Base-by-base conservation (phyloP, 92 coral and sea anemone genomes). In the Zoanthus gigantus region DNA sequence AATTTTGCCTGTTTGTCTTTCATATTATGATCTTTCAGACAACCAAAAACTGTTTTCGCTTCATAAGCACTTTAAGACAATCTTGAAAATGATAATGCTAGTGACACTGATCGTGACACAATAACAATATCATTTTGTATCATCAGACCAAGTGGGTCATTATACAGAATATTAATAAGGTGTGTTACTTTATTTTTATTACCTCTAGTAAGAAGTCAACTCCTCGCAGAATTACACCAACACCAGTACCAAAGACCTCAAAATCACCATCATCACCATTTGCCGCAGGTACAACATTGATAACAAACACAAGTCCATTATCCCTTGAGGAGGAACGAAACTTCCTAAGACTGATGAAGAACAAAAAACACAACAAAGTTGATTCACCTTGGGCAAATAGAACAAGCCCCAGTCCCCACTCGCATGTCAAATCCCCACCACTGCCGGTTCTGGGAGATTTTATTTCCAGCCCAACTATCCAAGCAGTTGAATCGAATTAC, bases 211-310 rank as follows among this genome's bases (percentile, higher is more conserved):
- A 92, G 67, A 93, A 90, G 72, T 60, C 86, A 28, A 94, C 98
- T 5, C 95, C 98, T 29, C 90, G 98, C 63, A 87, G 99, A 86
- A 97, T 97, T 18, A 94, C 98, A 58, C 99, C 98, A 44, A 97
- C 98, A 56, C 98, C 92, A 77, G 93, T 94, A 57, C 84, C 47
- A 78, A 78, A 60, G 13, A 74, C 79, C 31, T 85, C 94, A 77
- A 90, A 90, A 78, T 94, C 93, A 29, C 28, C 93, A n/a, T 87
- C 87, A 16, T 83, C 89, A 42, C 82, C 92, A 46, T 88, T 90
- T 65, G 9, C 86, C 6, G 65, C 90, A 1, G 83, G 90, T 14
- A 29, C 93, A 56, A 71, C 74, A 4, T 82, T 81, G 53, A 92
- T 90, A 16, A 47, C 89, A 34, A 71, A 82, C 32, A 63, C 92